Evolutionary conservation across 2,113 vertebrate genomes (phyloP).

Genomic region (Datnioides undecimradiatus): DNA sequence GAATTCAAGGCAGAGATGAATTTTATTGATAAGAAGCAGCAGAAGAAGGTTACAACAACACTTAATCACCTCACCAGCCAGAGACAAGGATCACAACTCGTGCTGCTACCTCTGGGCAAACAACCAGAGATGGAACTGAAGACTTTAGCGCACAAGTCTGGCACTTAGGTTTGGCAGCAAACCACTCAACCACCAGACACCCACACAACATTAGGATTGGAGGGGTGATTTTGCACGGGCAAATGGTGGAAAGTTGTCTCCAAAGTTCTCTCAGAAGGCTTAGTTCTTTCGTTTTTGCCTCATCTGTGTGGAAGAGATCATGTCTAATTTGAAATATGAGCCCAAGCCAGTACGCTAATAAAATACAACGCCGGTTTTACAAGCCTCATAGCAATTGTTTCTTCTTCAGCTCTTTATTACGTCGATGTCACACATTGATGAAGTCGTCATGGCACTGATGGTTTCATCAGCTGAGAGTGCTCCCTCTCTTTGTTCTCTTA

Average conservation of each 20-base stretch:
- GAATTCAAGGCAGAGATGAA: neutral
- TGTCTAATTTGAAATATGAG: conserved; percentile 38
- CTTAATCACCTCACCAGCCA: conserved; percentile 9
- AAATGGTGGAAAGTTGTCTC: conserved; percentile 3
- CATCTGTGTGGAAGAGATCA: neutral
- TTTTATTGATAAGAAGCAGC: neutral
- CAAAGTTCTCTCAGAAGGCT: neutral
- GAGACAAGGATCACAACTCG: neutral
- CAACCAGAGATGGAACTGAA: conserved; percentile 15
- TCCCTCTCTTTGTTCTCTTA: conserved; percentile 27
- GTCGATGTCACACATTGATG: conserved; percentile 37
- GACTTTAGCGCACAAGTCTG: conserved; percentile 11
- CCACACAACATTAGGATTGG: conserved; percentile 3
- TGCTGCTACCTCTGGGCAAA: conserved; percentile 21
- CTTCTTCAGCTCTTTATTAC: neutral
- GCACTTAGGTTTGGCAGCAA: conserved; percentile 21
- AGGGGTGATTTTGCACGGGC: neutral
- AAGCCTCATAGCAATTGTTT: conserved; percentile 1
- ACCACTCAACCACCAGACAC: conserved; percentile 3
- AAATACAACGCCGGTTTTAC: conserved; percentile 22
- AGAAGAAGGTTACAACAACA: neutral
- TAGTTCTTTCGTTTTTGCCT: neutral
- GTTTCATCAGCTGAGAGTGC: conserved; percentile 38
- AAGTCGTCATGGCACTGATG: conserved; percentile 15
- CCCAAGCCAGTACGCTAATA: neutral